Percentiles rank a stretch among this genome's conserved stretches.
Evolutionary conservation across 2,888 invertebrate genomes (phyloP).

Genomic region (Saturnia pavonia): DNA sequence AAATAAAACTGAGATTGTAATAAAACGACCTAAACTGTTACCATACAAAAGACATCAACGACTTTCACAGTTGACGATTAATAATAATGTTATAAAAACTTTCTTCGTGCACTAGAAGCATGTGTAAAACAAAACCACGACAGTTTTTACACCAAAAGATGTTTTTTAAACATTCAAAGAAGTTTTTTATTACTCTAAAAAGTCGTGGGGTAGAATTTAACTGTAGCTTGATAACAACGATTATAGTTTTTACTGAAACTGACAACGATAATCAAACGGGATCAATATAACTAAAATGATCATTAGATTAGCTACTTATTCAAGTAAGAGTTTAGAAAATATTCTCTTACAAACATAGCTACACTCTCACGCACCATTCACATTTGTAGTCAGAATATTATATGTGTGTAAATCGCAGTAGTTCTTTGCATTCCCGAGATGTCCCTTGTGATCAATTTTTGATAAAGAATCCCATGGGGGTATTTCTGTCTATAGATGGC

Average conservation of each 20-base stretch:
- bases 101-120: conserved; percentile 46
- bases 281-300: neutral
- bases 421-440: neutral
- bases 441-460: neutral
- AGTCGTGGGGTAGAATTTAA: conserved; percentile 49
- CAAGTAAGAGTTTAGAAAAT: neutral
- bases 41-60: conserved; percentile 74
- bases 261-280: conserved; percentile 8
- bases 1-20: neutral
- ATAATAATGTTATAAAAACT: conserved; percentile 38
- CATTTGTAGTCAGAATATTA: neutral
- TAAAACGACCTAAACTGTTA: neutral
- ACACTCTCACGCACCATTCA: too few species aligned
- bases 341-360: neutral
- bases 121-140: conserved; percentile 63
- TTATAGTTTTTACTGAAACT: conserved; percentile 22
- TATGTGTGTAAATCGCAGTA: neutral
- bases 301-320: too few species aligned
- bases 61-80: conserved; percentile 27
- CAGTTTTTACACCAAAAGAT: conserved; percentile 61
- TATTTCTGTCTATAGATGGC: neutral
- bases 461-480: neutral
- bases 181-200: conserved; percentile 56
- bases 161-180: conserved; percentile 55
- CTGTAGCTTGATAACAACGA: conserved; percentile 14